Conservation (phyloP, 2,113 vertebrate species). For the Galeopterus variegatus region DNA sequence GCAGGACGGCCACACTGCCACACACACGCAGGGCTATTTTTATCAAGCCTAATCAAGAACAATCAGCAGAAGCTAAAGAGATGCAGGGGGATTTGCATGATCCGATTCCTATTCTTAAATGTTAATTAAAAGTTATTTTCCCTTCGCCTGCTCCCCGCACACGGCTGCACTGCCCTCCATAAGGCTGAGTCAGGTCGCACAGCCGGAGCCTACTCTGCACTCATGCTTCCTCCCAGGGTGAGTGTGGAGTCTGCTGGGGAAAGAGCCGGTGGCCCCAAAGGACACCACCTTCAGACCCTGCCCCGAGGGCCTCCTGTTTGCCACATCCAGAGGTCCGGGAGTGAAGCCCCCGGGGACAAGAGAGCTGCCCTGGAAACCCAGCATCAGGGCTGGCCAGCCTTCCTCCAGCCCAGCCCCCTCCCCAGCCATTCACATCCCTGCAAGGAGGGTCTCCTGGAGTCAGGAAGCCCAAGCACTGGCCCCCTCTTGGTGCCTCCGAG, state of each 20-base stretch:
- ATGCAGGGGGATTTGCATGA: constrained; percentile 83
- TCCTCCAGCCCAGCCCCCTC: neutral
- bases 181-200: too few relatives aligned
- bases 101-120: constrained; percentile 85
- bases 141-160: constrained; percentile 81
- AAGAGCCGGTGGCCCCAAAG: neutral
- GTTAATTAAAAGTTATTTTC: constrained; percentile 87
- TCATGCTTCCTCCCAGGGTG: neutral
- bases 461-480: neutral
- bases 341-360: neutral
- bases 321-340: neutral
- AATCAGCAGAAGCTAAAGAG: constrained; percentile 85
- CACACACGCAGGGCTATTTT: constrained; percentile 85
- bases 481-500: neutral
- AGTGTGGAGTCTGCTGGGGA: fast-evolving
- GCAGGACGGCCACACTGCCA: constrained; percentile 60
- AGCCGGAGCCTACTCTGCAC: neutral
- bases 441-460: neutral
- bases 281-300: neutral
- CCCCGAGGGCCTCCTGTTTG: neutral
- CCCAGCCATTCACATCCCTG: neutral
- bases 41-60: constrained; percentile 88
- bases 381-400: neutral
- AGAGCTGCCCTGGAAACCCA: neutral
- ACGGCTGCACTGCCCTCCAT: neutral